Conservation (phyloP, 2,888 invertebrate genomes). For the Sphaerophoria rueppellii region DNA sequence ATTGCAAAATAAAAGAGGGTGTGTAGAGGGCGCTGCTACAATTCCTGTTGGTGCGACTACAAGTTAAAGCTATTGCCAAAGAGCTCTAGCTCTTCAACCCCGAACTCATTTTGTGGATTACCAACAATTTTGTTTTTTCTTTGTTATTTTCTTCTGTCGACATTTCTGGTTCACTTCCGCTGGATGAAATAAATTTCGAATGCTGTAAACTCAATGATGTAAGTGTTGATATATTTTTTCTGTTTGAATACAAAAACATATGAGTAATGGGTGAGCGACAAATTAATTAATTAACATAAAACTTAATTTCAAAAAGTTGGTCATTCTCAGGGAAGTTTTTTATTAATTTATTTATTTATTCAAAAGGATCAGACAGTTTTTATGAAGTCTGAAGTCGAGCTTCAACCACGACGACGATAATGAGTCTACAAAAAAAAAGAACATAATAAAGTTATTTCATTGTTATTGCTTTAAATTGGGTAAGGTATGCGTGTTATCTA, state of each 20-base stretch:
- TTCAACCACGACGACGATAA: neutral
- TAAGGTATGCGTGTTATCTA: constrained; percentile 51
- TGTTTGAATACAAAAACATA: neutral
- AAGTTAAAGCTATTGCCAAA: constrained; percentile 16
- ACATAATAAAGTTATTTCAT: constrained; percentile 23
- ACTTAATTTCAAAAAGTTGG: constrained; percentile 59
- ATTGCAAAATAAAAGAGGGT: constrained; percentile 12
- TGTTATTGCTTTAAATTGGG: constrained; percentile 68
- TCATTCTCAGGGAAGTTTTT: constrained; percentile 26
- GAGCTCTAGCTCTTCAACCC: constrained; percentile 24
- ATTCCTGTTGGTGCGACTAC: constrained; percentile 5
- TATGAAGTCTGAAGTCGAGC: constrained; percentile 8
- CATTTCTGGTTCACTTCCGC: constrained; percentile 31
- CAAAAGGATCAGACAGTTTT: constrained; percentile 12
- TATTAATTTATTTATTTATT: neutral
- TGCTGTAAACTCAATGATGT: constrained; percentile 64
- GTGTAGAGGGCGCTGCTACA: constrained; percentile 29
- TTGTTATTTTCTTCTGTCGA: constrained; percentile 12
- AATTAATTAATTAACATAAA: constrained; percentile 72
- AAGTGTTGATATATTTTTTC: constrained; percentile 50
- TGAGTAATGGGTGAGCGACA: constrained; percentile 59
- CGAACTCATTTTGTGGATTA: constrained; percentile 70
- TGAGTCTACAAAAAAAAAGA: neutral
- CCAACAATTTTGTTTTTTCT: constrained; percentile 51
- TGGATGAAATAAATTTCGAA: constrained; percentile 48